Percentiles rank a stretch among this genome's conserved stretches.
These are phyloP conservation scores for Caenorhabditis macrosperma DNA, from an alignment of 2,888 invertebrate genomes.

Conservation along the genomic window DNA sequence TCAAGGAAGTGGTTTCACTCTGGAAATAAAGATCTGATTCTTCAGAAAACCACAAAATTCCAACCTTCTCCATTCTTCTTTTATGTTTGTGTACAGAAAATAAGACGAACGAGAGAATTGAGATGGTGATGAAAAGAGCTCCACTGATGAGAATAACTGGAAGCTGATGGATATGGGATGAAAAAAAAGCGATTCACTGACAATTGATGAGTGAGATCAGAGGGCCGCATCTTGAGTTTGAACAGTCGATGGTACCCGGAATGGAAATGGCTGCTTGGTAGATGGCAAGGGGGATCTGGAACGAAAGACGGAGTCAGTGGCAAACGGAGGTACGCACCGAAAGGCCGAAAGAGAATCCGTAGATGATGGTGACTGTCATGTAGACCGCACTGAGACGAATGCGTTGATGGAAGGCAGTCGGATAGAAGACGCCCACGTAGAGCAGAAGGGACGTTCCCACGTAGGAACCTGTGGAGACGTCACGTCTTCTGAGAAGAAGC, in stretches of 20 bases:
- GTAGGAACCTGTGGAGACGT: slow-evolving; percentile 19
- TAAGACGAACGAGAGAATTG: not conserved
- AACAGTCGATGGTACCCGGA: slow-evolving; percentile 5
- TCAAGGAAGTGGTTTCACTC: slow-evolving; percentile 21
- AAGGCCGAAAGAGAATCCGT: slow-evolving; percentile 7
- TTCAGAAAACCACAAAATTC: not conserved
- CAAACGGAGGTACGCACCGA: not conserved
- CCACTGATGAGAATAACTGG: slow-evolving; percentile 22
- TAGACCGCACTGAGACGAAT: too few species aligned
- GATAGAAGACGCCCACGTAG: slow-evolving; percentile 29
- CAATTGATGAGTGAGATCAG: slow-evolving; percentile 18
- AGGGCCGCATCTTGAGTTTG: slow-evolving; percentile 5
- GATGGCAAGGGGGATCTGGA: slow-evolving; percentile 28
- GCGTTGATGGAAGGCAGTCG: slow-evolving; percentile 10
- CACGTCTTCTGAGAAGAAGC: too few species aligned
- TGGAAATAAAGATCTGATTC: not conserved
- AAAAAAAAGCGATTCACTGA: not conserved
- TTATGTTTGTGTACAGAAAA: slow-evolving; percentile 8
- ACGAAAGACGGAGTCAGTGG: not conserved
- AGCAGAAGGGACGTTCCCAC: slow-evolving; percentile 38
- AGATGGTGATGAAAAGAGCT: slow-evolving; percentile 9
- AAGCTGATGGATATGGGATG: not conserved
- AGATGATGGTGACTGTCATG: too few species aligned
- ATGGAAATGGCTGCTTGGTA: slow-evolving; percentile 24
- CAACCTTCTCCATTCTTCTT: slow-evolving; percentile 6